Conservation (phyloP, 2,797 vertebrate species). For the Lithobates pipiens region DNA sequence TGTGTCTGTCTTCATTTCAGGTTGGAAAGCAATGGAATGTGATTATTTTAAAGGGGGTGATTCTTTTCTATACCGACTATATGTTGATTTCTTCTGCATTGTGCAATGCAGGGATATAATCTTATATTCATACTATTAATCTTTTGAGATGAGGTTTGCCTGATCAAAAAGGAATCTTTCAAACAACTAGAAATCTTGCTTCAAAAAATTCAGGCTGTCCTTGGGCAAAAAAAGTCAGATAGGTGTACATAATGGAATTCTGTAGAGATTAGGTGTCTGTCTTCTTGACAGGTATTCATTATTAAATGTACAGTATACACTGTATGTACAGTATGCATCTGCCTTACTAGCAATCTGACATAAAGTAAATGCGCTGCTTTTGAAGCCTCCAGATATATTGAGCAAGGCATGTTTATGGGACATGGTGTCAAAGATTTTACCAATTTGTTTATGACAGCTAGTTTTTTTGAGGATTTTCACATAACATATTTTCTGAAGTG, state of each 20-base stretch:
- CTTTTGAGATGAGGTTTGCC: background rate
- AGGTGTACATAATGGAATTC: background rate
- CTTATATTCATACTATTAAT: background rate
- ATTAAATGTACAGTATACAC: background rate
- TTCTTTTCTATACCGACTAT: too few relatives aligned
- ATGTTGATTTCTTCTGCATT: background rate
- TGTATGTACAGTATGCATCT: background rate
- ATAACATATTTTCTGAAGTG: constrained; percentile 15
- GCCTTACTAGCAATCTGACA: background rate
- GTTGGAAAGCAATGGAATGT: too few relatives aligned
- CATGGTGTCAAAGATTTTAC: background rate
- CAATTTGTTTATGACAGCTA: background rate
- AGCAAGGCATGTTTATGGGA: background rate
- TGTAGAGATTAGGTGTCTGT: too few relatives aligned
- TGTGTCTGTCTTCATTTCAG: too few relatives aligned
- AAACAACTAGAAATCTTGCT: background rate
- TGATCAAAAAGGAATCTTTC: background rate
- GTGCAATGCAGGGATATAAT: background rate
- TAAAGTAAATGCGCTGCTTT: background rate
- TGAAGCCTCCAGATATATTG: background rate
- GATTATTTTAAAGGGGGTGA: too few relatives aligned
- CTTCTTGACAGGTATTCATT: background rate
- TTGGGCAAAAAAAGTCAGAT: too few relatives aligned
- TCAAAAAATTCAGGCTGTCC: background rate
- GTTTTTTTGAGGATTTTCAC: constrained; percentile 15